Conservation (phyloP, 2,797 vertebrate species). For the Potorous gilbertii region DNA sequence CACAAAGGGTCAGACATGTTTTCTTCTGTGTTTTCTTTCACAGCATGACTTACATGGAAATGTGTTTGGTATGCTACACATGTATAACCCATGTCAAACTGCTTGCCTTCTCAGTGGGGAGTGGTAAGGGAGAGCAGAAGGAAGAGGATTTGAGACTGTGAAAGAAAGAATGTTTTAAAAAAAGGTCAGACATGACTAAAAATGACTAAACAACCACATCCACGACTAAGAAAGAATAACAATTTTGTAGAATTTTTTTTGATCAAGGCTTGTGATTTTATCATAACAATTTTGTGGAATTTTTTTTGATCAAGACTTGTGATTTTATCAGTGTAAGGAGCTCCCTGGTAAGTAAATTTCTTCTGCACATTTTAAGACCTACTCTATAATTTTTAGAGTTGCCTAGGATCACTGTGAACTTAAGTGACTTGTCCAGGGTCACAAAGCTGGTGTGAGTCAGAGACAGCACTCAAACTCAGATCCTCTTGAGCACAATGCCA, state of each 20-base stretch:
- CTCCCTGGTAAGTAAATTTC: not conserved
- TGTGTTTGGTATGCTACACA: too few relatives aligned
- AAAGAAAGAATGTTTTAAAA: too few relatives aligned
- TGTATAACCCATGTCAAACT: too few relatives aligned
- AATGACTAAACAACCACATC: too few relatives aligned
- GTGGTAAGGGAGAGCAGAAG: too few relatives aligned
- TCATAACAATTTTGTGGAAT: not conserved
- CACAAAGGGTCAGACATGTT: too few relatives aligned
- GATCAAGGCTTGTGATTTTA: not conserved
- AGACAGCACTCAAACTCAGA: not conserved
- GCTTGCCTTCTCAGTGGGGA: too few relatives aligned
- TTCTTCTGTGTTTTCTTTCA: too few relatives aligned
- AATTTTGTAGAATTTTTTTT: not conserved
- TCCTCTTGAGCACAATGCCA: not conserved
- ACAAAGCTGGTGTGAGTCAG: not conserved
- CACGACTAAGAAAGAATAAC: not conserved
- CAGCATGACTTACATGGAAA: too few relatives aligned
- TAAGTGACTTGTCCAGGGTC: not conserved
- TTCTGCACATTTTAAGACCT: not conserved
- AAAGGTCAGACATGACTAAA: too few relatives aligned
- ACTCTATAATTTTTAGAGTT: not conserved
- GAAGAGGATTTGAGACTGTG: too few relatives aligned
- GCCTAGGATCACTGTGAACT: not conserved
- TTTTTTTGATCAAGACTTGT: not conserved
- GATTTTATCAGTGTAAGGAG: not conserved